Evolutionary conservation across 1,140 invertebrate species (phyloP), one percentile per base, ranked within the genome.

Genomic region (Aphelenchoides besseyi): DNA sequence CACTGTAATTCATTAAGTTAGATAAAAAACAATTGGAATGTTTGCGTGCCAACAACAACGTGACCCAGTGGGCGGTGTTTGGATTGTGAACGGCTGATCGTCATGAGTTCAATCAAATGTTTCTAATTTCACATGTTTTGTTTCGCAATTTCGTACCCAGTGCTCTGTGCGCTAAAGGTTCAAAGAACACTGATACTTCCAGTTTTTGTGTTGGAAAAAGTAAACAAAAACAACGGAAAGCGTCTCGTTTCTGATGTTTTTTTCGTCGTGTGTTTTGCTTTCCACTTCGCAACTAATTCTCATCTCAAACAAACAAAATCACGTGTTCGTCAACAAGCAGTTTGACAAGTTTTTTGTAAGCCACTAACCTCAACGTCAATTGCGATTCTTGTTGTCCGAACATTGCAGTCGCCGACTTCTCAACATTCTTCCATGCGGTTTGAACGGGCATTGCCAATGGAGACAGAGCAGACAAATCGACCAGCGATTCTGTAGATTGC

Each of bases 1-100:
- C 67, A 29, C 67, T 69, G 33, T 18, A 69, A 37, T 29, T n/a
- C 16, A 66, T 66, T 66, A n/a, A 53, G 63, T 59, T 33, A n/a
- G 5, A 8, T 28, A 59, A 8, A 8, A 59, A 59, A 48, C 12
- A 48, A 48, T 48, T n/a, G n/a, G n/a, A n/a, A n/a, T n/a, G n/a
- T n/a, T n/a, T n/a, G n/a, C n/a, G n/a, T n/a, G n/a, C n/a, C n/a
- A n/a, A n/a, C n/a, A n/a, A n/a, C n/a, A n/a, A n/a, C n/a, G n/a
- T n/a, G n/a, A n/a, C n/a, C n/a, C n/a, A n/a, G n/a, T n/a, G n/a
- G n/a, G n/a, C n/a, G n/a, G n/a, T n/a, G 18, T 33, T 59, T 23
- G 55, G 5, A 23, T 59, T 59, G 5, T 5, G 12, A 8, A 59
- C 5, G 23, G 18, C 55, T 59, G 18, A 59, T 23, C 5, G 55